Percentiles rank a stretch among this genome's conserved stretches.
These are phyloP conservation scores for Trogon melanurus DNA, from an alignment of 2,113 vertebrate genomes.

Conservation along the genomic window DNA sequence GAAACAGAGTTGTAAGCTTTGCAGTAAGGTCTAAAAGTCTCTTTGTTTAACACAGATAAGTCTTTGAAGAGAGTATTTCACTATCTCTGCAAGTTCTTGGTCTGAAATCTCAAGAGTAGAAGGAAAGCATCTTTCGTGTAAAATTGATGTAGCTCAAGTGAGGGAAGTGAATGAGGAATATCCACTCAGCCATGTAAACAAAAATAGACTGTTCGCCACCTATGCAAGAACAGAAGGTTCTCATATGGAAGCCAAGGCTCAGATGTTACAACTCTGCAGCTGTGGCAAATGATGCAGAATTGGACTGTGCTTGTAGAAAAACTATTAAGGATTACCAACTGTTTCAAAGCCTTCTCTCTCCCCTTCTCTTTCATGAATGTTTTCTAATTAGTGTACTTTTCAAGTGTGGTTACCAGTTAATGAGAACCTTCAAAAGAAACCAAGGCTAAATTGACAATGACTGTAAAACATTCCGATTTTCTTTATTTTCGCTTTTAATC, in stretches of 20 bases:
- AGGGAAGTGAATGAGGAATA: neutral
- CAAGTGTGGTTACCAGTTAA: slow-evolving; percentile 14
- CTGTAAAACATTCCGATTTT: neutral
- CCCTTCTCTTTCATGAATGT: neutral
- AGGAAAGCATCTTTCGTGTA: neutral
- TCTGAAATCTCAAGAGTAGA: neutral
- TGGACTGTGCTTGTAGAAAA: neutral
- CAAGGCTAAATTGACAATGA: neutral
- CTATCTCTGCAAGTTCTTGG: neutral
- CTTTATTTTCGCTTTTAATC: neutral
- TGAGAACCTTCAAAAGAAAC: neutral
- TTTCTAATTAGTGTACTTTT: slow-evolving; percentile 3
- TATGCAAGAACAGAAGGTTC: neutral
- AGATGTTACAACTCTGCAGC: neutral
- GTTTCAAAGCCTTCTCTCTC: neutral
- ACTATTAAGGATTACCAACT: neutral
- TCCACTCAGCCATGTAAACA: neutral
- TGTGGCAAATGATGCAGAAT: neutral
- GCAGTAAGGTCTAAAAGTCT: neutral
- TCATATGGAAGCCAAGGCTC: neutral
- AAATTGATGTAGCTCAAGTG: neutral
- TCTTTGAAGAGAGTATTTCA: neutral
- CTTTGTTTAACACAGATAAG: neutral
- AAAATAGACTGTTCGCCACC: neutral
- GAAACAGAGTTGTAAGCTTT: neutral